Conservation (phyloP, 1,140 invertebrate genomes). For the Listronotus bonariensis region DNA sequence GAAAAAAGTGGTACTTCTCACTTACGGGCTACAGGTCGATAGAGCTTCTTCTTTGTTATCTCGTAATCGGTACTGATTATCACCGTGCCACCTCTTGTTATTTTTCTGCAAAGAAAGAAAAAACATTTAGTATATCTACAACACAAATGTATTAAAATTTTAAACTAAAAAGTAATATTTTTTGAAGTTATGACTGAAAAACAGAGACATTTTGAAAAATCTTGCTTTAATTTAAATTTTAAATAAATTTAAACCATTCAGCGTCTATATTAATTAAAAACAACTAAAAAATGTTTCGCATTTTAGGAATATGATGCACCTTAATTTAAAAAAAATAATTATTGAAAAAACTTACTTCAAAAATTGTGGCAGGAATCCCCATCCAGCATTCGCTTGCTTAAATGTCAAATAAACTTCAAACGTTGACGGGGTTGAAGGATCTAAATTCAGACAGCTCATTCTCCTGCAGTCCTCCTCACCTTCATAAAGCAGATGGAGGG, state of each 20-base stretch:
- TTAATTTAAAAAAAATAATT: no score
- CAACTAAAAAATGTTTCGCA: no score
- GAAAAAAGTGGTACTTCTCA: slow-evolving; percentile 27
- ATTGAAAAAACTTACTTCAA: slow-evolving; percentile 45
- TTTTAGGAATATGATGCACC: no score
- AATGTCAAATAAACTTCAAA: slow-evolving; percentile 86
- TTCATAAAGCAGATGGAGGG: slow-evolving; percentile 78
- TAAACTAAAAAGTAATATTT: no score
- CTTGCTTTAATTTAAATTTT: no score
- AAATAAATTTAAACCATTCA: no score
- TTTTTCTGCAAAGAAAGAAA: slow-evolving; percentile 50
- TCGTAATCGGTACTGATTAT: slow-evolving; percentile 52
- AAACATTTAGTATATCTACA: background rate
- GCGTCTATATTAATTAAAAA: no score
- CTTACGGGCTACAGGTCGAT: slow-evolving; percentile 42
- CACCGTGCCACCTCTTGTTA: slow-evolving; percentile 51
- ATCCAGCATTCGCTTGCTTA: slow-evolving; percentile 78
- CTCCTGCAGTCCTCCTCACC: slow-evolving; percentile 60
- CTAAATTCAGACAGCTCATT: slow-evolving; percentile 74
- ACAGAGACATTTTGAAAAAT: no score
- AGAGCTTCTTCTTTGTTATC: slow-evolving; percentile 44
- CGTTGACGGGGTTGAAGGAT: slow-evolving; percentile 82
- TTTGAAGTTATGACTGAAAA: no score
- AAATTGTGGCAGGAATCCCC: slow-evolving; percentile 83
- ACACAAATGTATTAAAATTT: no score